Evolutionary conservation across 2,797 vertebrate species (phyloP).

Genomic region (Xerus rutilus): DNA sequence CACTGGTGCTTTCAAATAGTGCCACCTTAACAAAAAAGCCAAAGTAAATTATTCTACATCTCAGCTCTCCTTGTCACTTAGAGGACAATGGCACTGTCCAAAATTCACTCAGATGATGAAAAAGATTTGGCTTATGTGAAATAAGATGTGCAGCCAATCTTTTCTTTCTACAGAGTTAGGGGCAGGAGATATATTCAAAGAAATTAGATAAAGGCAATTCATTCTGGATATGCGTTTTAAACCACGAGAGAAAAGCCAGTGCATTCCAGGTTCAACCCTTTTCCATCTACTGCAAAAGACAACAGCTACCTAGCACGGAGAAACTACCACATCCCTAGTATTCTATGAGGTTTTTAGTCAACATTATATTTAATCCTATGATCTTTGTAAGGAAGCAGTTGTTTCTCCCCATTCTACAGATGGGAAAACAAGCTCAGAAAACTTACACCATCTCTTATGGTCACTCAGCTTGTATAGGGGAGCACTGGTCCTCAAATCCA

Average conservation of each 20-base stretch:
- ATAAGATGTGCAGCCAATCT: background rate
- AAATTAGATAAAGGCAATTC: background rate
- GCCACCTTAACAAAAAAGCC: background rate
- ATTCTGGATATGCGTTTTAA: background rate
- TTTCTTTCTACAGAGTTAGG: background rate
- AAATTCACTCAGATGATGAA: conserved; percentile 26
- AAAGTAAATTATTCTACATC: background rate
- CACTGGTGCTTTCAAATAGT: background rate
- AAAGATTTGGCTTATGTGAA: background rate
- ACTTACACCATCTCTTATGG: background rate
- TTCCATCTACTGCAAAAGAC: background rate
- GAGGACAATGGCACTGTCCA: background rate
- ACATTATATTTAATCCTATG: background rate
- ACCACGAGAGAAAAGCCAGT: conserved; percentile 7
- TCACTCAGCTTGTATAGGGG: background rate
- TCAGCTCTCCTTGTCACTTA: background rate
- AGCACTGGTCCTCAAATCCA: background rate
- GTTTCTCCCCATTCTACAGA: background rate
- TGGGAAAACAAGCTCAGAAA: background rate
- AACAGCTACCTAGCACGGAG: background rate
- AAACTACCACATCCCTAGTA: accelerated
- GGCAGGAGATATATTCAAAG: background rate
- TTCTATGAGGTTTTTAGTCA: background rate
- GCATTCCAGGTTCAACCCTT: background rate
- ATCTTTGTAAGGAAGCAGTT: background rate